These are phyloP conservation scores for Cheilosia variabilis DNA, from an alignment of 2,888 invertebrate genomes.

Conservation along the genomic window DNA sequence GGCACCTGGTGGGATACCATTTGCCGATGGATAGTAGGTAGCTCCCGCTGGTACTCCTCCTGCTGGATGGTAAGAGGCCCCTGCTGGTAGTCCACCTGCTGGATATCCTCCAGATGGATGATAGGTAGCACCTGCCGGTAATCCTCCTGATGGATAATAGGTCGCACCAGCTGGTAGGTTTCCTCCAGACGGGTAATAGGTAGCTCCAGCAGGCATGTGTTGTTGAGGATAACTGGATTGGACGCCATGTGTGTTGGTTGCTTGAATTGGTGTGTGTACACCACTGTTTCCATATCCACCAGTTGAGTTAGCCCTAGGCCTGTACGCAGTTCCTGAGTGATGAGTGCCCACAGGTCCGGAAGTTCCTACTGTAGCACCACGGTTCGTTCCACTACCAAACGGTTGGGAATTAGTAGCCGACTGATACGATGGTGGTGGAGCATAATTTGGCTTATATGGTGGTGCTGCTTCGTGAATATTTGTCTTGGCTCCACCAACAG, in stretches of 20 bases:
- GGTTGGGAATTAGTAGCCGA: constrained; percentile 77
- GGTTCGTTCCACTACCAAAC: constrained; percentile 55
- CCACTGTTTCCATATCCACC: constrained; percentile 47
- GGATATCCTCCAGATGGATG: constrained; percentile 76
- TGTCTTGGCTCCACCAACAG: constrained; percentile 80
- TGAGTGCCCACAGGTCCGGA: constrained; percentile 18
- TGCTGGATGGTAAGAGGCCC: constrained; percentile 77
- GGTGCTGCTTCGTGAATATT: constrained; percentile 81
- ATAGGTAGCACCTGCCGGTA: constrained; percentile 80
- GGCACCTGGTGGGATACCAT: constrained; percentile 73
- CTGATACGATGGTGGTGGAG: constrained; percentile 79
- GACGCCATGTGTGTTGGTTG: constrained; percentile 78
- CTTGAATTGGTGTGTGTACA: constrained; percentile 79
- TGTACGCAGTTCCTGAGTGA: constrained; percentile 55
- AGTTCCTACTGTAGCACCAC: constrained; percentile 31
- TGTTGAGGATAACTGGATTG: constrained; percentile 80
- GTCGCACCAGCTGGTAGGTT: constrained; percentile 75
- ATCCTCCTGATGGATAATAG: constrained; percentile 77
- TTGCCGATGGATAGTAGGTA: constrained; percentile 77
- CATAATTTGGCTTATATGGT: constrained; percentile 80
- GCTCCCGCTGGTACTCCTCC: constrained; percentile 79
- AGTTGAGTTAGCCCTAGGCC: constrained; percentile 62
- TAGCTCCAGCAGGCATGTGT: constrained; percentile 61
- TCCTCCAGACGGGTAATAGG: constrained; percentile 75
- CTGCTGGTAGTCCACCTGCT: constrained; percentile 77